Conservation (phyloP, 2,797 vertebrate genomes). For the Ceryle rudis region DNA sequence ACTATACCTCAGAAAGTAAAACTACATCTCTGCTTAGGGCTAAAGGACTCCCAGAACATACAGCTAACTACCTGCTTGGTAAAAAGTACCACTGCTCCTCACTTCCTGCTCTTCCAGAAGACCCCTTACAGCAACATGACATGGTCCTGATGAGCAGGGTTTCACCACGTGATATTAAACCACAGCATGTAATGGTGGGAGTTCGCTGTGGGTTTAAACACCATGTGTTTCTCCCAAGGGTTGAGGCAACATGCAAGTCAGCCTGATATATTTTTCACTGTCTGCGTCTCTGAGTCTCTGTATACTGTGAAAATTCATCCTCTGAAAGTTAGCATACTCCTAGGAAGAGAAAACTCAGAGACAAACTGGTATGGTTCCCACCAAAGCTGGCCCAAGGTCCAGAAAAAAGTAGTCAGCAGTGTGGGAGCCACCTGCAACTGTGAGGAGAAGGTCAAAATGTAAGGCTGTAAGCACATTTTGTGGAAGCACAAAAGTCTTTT, state of each 20-base stretch:
- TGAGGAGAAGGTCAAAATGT: not conserved
- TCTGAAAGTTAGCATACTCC: not conserved
- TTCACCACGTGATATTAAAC: not conserved
- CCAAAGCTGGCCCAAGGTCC: not conserved
- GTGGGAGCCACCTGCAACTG: not conserved
- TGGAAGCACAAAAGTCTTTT: not conserved
- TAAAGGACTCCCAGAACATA: not conserved
- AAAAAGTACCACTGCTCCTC: not conserved
- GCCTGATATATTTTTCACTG: not conserved
- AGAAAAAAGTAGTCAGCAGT: not conserved
- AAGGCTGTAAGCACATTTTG: not conserved
- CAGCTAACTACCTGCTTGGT: not conserved
- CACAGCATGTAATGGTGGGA: not conserved
- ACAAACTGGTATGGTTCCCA: not conserved
- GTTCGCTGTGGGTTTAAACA: not conserved
- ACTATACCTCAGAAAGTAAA: not conserved
- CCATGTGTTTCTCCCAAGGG: not conserved
- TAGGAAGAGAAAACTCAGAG: not conserved
- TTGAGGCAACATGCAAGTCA: not conserved
- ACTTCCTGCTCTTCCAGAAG: not conserved
- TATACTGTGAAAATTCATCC: not conserved
- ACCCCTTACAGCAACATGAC: not conserved
- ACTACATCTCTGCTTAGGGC: not conserved
- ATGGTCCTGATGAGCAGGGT: not conserved
- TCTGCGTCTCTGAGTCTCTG: not conserved